Conservation (phyloP, 30 jellyfish, hydroid and myxozoan species). For the Kudoa iwatai region DNA sequence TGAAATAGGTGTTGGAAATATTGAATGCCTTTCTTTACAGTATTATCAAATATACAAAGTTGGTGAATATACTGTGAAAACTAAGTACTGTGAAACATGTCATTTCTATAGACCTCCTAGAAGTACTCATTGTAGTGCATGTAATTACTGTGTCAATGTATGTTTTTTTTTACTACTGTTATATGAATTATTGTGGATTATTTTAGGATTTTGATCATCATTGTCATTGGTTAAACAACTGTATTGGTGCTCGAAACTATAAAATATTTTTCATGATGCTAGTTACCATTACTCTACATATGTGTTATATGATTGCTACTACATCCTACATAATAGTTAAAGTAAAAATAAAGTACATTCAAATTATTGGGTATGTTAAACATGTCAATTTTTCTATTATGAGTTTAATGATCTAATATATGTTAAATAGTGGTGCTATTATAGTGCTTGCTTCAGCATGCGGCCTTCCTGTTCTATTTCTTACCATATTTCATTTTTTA, state of each 20-base stretch:
- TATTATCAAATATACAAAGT: no score
- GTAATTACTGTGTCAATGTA: conserved; percentile 83
- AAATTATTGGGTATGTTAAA: not conserved
- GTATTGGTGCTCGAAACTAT: conserved; percentile 55
- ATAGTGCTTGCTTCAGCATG: conserved; percentile 16
- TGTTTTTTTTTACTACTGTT: not conserved
- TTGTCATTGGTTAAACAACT: conserved; percentile 90
- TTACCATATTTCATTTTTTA: conserved; percentile 54
- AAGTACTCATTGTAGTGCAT: conserved; percentile 90
- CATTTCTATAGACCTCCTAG: conserved; percentile 83
- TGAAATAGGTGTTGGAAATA: no score
- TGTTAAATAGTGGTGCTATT: conserved; percentile 5
- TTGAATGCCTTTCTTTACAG: no score
- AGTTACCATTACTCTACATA: no score
- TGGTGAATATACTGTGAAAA: conserved; percentile 69
- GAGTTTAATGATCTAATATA: not conserved
- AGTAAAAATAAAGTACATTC: no score
- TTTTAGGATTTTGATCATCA: conserved; percentile 67
- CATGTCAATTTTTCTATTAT: not conserved
- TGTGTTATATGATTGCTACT: no score
- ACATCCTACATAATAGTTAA: no score
- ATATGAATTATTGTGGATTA: not conserved
- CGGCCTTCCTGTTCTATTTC: conserved; percentile 49
- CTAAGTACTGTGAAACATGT: conserved; percentile 96
- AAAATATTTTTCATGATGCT: conserved; percentile 60